A percentile compares a stretch with the other conserved stretches of the same genome.
Conservation (phyloP, 2,113 vertebrate species). For the Dasyurus viverrinus region DNA sequence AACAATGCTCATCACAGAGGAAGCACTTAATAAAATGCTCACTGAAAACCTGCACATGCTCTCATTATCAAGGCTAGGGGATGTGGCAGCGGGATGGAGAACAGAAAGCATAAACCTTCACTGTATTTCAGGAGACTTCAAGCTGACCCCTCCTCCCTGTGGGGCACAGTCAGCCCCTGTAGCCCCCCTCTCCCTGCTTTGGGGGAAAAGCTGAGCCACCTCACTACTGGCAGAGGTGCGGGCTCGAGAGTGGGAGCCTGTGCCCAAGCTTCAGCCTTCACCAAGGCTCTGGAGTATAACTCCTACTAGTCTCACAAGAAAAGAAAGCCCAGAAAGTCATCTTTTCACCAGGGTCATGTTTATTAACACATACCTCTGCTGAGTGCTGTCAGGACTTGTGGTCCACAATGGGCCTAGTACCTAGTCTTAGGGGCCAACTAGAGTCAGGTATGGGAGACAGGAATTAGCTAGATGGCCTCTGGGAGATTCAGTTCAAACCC, state of each 20-base stretch:
- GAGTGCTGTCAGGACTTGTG: neutral
- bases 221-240: neutral
- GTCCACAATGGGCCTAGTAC: neutral
- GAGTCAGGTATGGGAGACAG: neutral
- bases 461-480: neutral
- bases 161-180: neutral
- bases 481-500: neutral
- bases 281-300: neutral
- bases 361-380: neutral
- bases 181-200: constrained; percentile 1
- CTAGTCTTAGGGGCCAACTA: neutral
- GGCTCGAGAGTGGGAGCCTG: neutral
- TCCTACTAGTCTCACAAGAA: constrained; percentile 39
- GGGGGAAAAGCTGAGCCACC: neutral
- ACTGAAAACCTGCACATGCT: neutral
- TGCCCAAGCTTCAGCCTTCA: neutral
- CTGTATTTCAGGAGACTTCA: neutral
- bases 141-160: neutral
- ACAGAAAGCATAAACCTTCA: neutral
- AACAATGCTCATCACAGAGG: neutral
- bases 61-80: neutral
- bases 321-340: neutral
- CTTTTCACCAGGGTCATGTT: neutral
- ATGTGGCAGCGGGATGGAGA: neutral
- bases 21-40: neutral